These are phyloP conservation scores for Theonella swinhoei DNA, from an alignment of 37 sponge, comb jelly and placozoan genomes.

Conservation along the genomic window DNA sequence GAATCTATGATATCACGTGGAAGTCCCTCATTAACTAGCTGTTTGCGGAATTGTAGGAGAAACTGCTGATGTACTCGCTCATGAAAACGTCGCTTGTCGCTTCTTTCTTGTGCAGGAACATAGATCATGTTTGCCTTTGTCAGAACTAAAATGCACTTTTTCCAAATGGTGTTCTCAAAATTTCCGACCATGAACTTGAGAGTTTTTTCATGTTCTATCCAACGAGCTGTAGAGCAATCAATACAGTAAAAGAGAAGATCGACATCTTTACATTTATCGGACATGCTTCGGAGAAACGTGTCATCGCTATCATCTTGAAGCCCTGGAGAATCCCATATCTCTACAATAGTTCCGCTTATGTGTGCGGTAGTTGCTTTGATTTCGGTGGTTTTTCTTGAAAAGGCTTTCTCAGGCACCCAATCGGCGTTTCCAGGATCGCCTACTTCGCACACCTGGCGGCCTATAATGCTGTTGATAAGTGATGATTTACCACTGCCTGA, in stretches of 20 bases:
- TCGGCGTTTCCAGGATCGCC: slow-evolving; percentile 5
- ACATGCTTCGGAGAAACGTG: not conserved
- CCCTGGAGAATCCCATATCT: slow-evolving; percentile 14
- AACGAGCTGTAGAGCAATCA: slow-evolving; percentile 4
- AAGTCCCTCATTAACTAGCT: not conserved
- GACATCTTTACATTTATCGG: not conserved
- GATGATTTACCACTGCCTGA: slow-evolving; percentile 21
- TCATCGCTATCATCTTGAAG: slow-evolving; percentile 22
- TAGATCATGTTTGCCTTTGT: slow-evolving; percentile 10
- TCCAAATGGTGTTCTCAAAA: not conserved
- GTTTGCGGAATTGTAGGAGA: not conserved
- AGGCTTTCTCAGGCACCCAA: no score
- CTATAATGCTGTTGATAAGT: slow-evolving; percentile 7
- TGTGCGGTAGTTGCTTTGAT: no score
- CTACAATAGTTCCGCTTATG: not conserved
- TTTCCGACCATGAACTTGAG: not conserved
- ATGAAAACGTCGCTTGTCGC: not conserved
- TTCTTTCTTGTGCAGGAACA: not conserved
- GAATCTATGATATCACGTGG: not conserved
- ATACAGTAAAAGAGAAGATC: slow-evolving; percentile 22
- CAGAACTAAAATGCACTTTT: not conserved
- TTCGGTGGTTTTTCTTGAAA: not conserved
- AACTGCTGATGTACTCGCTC: not conserved
- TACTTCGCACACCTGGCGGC: not conserved
- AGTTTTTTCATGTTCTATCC: not conserved